Evolutionary conservation across 1,140 invertebrate genomes (phyloP), one percentile per base, ranked within the genome.

Genomic region (Ceratina japonica): DNA sequence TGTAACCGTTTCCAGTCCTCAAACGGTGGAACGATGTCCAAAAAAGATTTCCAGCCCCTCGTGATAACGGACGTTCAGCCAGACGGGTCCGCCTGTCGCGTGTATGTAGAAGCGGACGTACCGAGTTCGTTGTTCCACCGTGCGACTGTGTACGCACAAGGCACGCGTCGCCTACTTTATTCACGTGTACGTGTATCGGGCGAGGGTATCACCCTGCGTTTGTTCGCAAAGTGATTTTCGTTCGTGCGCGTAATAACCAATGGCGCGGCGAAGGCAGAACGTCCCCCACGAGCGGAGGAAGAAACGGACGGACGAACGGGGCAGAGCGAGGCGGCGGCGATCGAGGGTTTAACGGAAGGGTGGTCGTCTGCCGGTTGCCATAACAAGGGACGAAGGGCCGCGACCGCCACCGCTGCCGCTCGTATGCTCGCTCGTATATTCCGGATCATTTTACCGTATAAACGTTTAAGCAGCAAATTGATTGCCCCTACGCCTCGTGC

Each of bases 381-480:
- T 78, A 72, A 78, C 75, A 78, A 71, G 69, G 75, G 68, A 63
- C 75, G 75, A 64, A 72, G 75, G 68, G 37, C 37, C 37, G 37
- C 37, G 5, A 10, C 37, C 37, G 37, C 37, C 10, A 10, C 37
- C 10, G 37, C 37, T 44, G 10, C 37, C 10, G 37, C 37, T 44
- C 37, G 37, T 44, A 44, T 44, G 37, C 37, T 44, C 37, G 54
- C 58, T 78, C 75, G 75, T 78, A 78, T 78, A 78, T 78, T 78
- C 75, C 69, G 75, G 75, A 78, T 78, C 75, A 78, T 78, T 78
- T 78, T 78, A 78, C 75, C 75, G 75, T 78, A 78, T 72, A 72
- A 78, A 78, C 75, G 75, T 78, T 78, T 78, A 78, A 78, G 75
- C 75, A 78, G 75, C 59, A 72, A 78, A 78, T 78, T 78, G 75